Conservation (phyloP, 2,888 invertebrate species). For the Ichneumoninae sp. region DNA sequence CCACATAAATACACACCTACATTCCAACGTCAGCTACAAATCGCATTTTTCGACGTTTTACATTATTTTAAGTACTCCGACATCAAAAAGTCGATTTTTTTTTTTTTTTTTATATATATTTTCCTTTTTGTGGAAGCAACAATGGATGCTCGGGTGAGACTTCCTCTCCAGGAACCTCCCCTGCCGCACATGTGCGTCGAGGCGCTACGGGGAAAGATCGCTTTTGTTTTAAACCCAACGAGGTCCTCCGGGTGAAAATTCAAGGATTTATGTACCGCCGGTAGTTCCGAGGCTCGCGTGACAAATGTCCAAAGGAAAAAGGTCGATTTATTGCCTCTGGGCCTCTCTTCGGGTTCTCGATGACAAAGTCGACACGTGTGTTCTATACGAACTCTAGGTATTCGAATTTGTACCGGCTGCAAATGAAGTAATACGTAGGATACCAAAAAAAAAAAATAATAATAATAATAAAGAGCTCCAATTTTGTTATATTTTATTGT, state of each 20-base stretch:
- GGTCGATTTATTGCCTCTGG: slow-evolving; percentile 60
- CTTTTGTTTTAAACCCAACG: slow-evolving; percentile 59
- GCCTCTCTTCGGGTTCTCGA: slow-evolving; percentile 3
- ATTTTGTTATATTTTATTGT: no score
- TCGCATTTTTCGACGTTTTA: no score
- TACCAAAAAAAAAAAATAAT: no score
- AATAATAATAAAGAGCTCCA: no score
- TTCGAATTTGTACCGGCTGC: neutral
- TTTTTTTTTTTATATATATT: no score
- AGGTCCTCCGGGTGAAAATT: slow-evolving; percentile 32
- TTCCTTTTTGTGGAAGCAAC: no score
- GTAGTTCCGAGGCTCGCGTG: slow-evolving; percentile 32
- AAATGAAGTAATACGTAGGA: neutral
- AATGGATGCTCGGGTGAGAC: neutral
- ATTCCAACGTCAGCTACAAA: no score
- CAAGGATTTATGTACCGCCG: slow-evolving; percentile 50
- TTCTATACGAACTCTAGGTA: slow-evolving; percentile 21
- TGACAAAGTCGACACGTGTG: slow-evolving; percentile 54
- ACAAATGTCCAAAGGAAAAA: slow-evolving; percentile 36
- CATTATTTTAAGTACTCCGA: no score
- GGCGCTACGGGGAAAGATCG: slow-evolving; percentile 15
- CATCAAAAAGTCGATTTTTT: no score
- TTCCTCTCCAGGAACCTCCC: neutral
- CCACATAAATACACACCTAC: no score
- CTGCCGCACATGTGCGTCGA: slow-evolving; percentile 6